A percentile compares a stretch with the other conserved stretches of the same genome.
Conservation (phyloP, 2,113 vertebrate genomes). For the Plestiodon gilberti region DNA sequence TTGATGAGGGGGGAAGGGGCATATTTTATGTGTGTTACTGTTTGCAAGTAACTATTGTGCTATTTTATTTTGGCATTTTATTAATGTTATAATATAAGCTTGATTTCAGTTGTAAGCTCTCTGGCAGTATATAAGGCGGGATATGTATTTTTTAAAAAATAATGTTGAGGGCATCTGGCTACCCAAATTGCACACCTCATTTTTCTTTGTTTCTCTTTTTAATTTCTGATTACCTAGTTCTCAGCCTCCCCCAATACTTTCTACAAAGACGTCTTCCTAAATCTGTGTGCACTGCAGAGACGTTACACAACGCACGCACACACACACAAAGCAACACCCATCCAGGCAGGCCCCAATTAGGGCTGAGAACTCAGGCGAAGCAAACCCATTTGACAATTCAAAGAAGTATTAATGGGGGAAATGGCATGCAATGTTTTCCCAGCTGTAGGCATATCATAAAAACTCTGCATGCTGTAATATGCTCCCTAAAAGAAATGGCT, state of each 20-base stretch:
- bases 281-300: neutral
- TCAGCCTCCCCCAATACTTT: neutral
- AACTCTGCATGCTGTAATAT: conserved; percentile 27
- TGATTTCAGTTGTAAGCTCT: neutral
- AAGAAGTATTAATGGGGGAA: conserved; percentile 38
- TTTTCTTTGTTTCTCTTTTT: too few species aligned
- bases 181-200: neutral
- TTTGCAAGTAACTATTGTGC: too few species aligned
- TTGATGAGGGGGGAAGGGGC: too few species aligned
- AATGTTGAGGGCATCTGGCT: neutral
- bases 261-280: neutral
- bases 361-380: neutral
- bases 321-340: neutral
- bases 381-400: conserved; percentile 13
- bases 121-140: neutral
- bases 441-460: neutral
- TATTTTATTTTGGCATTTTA: too few species aligned
- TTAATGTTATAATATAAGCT: too few species aligned
- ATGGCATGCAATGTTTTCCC: conserved; percentile 14
- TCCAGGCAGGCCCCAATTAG: conserved; percentile 2
- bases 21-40: too few species aligned
- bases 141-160: neutral
- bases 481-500: neutral
- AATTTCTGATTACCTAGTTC: too few species aligned
- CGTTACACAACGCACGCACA: too few species aligned